A percentile compares a stretch with the other conserved stretches of the same genome.
Conservation (phyloP, 2,888 invertebrate species). For the Spodoptera exigua region DNA sequence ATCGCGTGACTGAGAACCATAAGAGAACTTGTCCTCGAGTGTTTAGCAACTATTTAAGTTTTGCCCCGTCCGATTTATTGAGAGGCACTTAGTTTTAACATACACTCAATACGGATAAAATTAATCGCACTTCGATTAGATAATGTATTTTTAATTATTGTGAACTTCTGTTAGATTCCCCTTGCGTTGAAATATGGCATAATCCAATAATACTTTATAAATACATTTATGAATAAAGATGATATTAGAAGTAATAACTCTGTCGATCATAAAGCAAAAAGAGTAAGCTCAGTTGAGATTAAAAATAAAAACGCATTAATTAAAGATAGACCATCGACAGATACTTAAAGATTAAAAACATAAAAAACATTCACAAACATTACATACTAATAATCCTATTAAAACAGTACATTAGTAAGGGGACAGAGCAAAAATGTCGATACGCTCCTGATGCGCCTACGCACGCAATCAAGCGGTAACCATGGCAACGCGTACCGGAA, state of each 20-base stretch:
- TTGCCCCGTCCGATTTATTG: conserved; percentile 76
- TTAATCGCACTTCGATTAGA: conserved; percentile 42
- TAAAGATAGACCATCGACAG: conserved; percentile 31
- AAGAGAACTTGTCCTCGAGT: conserved; percentile 79
- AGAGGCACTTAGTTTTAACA: conserved; percentile 61
- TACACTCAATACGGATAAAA: conserved; percentile 46
- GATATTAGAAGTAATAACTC: conserved; percentile 17
- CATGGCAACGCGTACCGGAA: conserved; percentile 74
- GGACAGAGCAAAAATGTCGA: conserved; percentile 52
- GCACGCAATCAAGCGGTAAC: conserved; percentile 77
- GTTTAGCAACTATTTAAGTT: conserved; percentile 73
- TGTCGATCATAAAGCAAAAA: conserved; percentile 20
- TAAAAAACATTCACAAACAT: conserved; percentile 41
- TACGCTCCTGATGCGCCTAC: conserved; percentile 67
- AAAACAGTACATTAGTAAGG: conserved; percentile 56
- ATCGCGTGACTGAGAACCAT: conserved; percentile 83
- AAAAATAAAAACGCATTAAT: conserved; percentile 39
- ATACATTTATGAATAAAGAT: conserved; percentile 25
- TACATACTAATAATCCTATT: conserved; percentile 53
- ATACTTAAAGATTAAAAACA: conserved; percentile 37
- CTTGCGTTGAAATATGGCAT: not conserved
- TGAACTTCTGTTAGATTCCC: conserved; percentile 12
- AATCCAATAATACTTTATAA: conserved; percentile 5
- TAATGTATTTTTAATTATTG: conserved; percentile 36
- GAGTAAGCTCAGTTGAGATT: conserved; percentile 24